phyloP scores from a whole-genome alignment of 2,797 vertebrate genomes.

The Cynodonichthys magdalenae region DNA sequence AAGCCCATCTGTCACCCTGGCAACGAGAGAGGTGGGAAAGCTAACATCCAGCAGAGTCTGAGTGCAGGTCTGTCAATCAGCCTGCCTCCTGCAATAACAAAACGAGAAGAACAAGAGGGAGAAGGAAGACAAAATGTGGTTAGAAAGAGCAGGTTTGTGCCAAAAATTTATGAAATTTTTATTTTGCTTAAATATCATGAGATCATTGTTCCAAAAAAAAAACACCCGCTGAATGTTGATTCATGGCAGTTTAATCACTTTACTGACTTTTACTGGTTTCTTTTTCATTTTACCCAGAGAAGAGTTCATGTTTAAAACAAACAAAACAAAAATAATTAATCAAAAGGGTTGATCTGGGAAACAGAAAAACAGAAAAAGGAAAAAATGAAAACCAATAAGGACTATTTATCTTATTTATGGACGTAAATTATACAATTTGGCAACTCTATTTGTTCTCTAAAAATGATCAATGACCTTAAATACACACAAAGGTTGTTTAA shows the following conservation, averaged over 20 bases:
- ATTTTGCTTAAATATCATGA: too few relatives aligned
- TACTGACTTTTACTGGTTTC: neutral
- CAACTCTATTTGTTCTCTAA: too few relatives aligned
- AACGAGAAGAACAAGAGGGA: slow-evolving; percentile 35
- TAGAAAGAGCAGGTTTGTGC: slow-evolving; percentile 15
- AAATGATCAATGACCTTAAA: too few relatives aligned
- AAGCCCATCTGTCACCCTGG: slow-evolving; percentile 76
- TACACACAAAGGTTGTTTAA: too few relatives aligned
- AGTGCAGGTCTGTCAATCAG: slow-evolving; percentile 53
- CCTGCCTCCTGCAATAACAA: slow-evolving; percentile 35
- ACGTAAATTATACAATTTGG: too few relatives aligned
- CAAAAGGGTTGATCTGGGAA: neutral
- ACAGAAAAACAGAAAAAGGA: neutral
- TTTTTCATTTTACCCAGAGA: neutral
- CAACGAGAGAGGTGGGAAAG: slow-evolving; percentile 59
- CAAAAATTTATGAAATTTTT: neutral
- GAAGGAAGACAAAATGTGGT: too few relatives aligned
- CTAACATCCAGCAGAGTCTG: slow-evolving; percentile 42
- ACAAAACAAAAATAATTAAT: neutral
- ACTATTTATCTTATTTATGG: too few relatives aligned
- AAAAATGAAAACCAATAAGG: neutral
- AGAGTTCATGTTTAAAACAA: neutral
- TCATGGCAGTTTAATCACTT: neutral
- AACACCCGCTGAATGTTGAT: too few relatives aligned
- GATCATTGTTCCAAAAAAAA: too few relatives aligned